phyloP scores from a whole-genome alignment of 2,888 invertebrate species.

The Periphyllus acericola region DNA sequence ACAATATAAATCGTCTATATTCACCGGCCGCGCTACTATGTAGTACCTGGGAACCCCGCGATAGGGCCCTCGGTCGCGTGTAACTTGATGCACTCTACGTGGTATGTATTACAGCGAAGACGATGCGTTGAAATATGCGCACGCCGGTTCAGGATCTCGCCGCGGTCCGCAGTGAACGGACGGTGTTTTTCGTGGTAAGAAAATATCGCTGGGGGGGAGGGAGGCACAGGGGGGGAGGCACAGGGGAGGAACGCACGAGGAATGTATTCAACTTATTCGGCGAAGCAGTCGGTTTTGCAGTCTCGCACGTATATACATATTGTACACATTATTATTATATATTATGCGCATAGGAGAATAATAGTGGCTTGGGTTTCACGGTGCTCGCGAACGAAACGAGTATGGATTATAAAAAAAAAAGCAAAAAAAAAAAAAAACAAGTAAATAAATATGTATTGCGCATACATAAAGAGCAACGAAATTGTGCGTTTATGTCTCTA shows the following conservation, averaged over 20 bases:
- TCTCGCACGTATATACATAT: not conserved
- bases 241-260: not conserved
- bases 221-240: not conserved
- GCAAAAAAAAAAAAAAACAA: too few relatives aligned
- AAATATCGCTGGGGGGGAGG: not conserved
- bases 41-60: too few relatives aligned
- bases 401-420: not conserved
- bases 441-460: not conserved
- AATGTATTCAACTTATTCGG: constrained; percentile 7
- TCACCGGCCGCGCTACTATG: too few relatives aligned
- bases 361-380: not conserved
- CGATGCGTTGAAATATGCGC: not conserved
- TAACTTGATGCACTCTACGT: not conserved
- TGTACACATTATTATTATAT: not conserved
- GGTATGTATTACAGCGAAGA: not conserved
- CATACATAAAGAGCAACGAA: not conserved
- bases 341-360: not conserved
- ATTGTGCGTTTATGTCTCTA: too few relatives aligned
- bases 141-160: not conserved
- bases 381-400: not conserved
- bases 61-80: not conserved
- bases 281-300: not conserved
- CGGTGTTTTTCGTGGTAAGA: not conserved
- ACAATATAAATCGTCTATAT: too few relatives aligned
- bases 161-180: not conserved